Conservation (phyloP, 2,113 vertebrate species). For the Nanger granti region DNA sequence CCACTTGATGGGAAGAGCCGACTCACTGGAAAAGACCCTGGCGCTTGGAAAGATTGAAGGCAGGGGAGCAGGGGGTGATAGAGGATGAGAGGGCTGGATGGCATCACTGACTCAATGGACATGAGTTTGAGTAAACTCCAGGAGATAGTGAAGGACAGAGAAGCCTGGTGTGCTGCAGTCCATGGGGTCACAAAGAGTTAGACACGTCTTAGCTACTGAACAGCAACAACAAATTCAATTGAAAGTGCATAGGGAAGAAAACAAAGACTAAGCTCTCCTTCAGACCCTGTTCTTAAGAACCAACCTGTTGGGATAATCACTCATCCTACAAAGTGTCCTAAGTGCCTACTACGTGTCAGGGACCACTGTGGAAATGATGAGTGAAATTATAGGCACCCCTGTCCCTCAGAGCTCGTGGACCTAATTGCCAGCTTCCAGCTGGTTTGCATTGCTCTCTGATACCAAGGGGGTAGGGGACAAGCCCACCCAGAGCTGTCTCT, state of each 20-base stretch:
- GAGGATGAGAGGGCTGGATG: background rate
- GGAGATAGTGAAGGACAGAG: background rate
- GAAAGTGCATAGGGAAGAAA: background rate
- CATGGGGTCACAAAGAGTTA: background rate
- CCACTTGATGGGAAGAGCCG: background rate
- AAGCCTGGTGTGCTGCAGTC: background rate
- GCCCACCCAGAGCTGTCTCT: too few species aligned
- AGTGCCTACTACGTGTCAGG: fast-evolving
- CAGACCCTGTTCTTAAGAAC: background rate
- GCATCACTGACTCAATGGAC: background rate
- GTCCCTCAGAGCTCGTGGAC: fast-evolving
- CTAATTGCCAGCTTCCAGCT: too few species aligned
- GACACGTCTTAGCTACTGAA: background rate
- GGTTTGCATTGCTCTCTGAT: fast-evolving
- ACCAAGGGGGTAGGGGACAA: background rate
- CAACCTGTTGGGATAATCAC: background rate
- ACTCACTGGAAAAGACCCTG: background rate
- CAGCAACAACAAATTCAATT: background rate
- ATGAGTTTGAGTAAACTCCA: background rate
- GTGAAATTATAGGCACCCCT: fast-evolving
- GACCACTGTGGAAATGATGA: too few species aligned
- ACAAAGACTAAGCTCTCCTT: background rate
- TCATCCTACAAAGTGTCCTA: too few species aligned
- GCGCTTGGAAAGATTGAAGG: background rate
- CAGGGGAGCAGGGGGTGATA: background rate